Evolutionary conservation across 2,888 invertebrate genomes (phyloP), one percentile per base, ranked within the genome.

Genomic region (Bibio marci): DNA sequence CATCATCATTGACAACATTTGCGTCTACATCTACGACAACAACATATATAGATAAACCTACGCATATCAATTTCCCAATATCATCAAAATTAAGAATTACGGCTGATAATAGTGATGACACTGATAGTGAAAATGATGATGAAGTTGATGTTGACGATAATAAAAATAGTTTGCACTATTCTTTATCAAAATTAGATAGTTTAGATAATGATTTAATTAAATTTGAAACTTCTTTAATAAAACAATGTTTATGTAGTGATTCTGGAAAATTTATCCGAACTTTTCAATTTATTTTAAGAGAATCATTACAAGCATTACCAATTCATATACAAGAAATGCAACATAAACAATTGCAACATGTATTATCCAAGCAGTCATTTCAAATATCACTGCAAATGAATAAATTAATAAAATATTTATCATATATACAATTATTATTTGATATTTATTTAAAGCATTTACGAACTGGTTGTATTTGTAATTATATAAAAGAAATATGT

Each of bases 401-500:
- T 45, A 70, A 73, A 51, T 66, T 80, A 5, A 57, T 88, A 31
- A 76, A 83, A 50, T 85, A 85, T 54, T 65, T 88, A 44, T 86
- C 86, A 43, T 82, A 81, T 46, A 69, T 87, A 51, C 86, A 88
- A 52, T 64, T 87, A 12, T 65, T 87, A 46, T 85, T 85, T 53
- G 85, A 86, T 56, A 73, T 86, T 37, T 85, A 86, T 53, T 66
- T 85, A 38, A 83, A 83, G 55, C 87, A 88, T 57, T 85, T 83
- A 50, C 71, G 74, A 37, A 76, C 78, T 45, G 86, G 86, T 12
- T 73, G 76, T 27, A 82, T 87, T 58, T 88, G 88, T 59, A 74
- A 80, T 30, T 71, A 77, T 49, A 73, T 88, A 35, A 78, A 79
- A 62, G 76, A 78, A 48, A 75, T 83, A 15, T 83, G 85, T 58